phyloP scores from a whole-genome alignment of 2,888 invertebrate genomes.

The Drosophila paranaensis region DNA sequence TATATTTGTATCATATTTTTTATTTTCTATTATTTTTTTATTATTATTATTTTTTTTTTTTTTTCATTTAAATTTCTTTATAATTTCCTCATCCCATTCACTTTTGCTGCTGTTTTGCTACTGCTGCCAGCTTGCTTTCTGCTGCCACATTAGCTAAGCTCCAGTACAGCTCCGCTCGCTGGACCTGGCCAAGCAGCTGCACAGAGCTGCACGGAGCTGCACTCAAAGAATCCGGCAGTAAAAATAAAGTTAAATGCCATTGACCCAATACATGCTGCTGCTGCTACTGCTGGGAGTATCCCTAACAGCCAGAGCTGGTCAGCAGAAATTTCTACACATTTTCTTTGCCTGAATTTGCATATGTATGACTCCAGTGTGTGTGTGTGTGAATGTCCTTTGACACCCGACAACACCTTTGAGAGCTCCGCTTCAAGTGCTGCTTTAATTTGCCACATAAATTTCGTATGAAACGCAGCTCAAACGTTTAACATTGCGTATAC shows the following conservation, averaged over 20 bases:
- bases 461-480: slow-evolving; percentile 4
- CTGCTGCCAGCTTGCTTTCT: neutral
- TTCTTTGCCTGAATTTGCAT: slow-evolving; percentile 42
- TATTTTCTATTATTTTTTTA: no score
- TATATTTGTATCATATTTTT: no score
- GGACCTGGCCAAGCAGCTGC: no score
- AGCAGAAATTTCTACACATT: slow-evolving; percentile 2
- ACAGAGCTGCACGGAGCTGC: slow-evolving; percentile 19
- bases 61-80: neutral
- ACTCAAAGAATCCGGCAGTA: slow-evolving; percentile 23
- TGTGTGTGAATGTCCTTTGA: slow-evolving; percentile 29
- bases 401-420: slow-evolving; percentile 28
- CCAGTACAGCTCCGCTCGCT: neutral
- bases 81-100: neutral
- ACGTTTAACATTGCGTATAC: slow-evolving; percentile 4
- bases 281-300: slow-evolving; percentile 1
- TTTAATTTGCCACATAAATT: slow-evolving; percentile 20
- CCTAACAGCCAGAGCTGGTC: slow-evolving; percentile 21
- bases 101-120: neutral
- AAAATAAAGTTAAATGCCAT: slow-evolving; percentile 55
- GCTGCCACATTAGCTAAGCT: slow-evolving; percentile 17
- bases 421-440: slow-evolving; percentile 6
- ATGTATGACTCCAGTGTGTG: slow-evolving; percentile 21
- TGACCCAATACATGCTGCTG: slow-evolving; percentile 36
- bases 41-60: no score